Base-by-base conservation (phyloP, 1,140 invertebrate genomes). In the Ditylenchus dipsaci region DNA sequence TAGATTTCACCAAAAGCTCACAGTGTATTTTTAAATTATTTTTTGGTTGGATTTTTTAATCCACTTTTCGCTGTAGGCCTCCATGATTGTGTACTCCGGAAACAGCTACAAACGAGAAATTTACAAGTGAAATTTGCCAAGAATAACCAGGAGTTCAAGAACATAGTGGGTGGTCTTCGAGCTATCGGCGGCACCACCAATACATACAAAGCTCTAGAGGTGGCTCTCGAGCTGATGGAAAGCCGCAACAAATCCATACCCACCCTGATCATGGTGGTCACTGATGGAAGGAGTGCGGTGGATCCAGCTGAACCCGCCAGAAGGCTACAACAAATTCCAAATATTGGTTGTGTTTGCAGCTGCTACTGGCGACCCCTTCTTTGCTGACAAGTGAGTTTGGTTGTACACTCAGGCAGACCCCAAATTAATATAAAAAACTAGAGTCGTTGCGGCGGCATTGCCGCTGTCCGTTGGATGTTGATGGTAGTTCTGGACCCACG, bases 51-150 rank as follows among this genome's bases (percentile, higher is more conserved):
- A 13, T 45, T 45, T 11, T 45, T 45, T 45, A 45, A n/a, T 53
- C 15, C 49, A 53, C 49, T 26, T 43, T 42, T 42, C 26, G 15
- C n/a, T 81, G 56, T 27, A 78, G 78, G 65, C 72, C 21, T 72
- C 78, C 1, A 80, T 80, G 80, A 80, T 80, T 65, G 79, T 81
- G n/a, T 80, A 80, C 59, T 80, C 78, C 1, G 78, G 78, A 23
- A 67, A 69, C 19, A 73, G 67, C 38, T 65, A 65, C 63, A n/a
- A 21, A 56, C 26, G 80, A 59, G 78, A 82, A 59, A 70, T 80
- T 11, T 78, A 75, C 45, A 62, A 62, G 47, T 80, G 78, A 80
- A 82, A 82, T 63, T 82, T 60, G 79, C 80, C 15, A 82, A 79
- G 23, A 78, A 60, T 30, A 80, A 80, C 62, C 76, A 79, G 47